These are phyloP conservation scores for Hyphantria cunea DNA, from an alignment of 1,140 invertebrate species.

Conservation along the genomic window DNA sequence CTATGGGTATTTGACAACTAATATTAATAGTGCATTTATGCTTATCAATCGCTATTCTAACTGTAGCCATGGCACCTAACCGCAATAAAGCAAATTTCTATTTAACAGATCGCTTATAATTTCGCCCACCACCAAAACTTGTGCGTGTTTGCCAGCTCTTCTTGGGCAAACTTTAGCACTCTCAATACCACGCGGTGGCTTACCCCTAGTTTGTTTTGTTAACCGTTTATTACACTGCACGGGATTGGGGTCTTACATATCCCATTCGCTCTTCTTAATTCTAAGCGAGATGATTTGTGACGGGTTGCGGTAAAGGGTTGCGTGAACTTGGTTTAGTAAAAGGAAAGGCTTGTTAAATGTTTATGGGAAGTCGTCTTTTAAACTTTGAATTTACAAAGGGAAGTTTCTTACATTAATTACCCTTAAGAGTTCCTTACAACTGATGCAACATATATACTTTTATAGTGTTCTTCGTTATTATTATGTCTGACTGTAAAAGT, in stretches of 20 bases:
- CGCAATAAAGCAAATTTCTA: conserved; percentile 2
- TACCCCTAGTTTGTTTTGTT: conserved; percentile 47
- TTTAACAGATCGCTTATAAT: conserved; percentile 22
- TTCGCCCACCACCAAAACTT: conserved; percentile 40
- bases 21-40: too few relatives aligned
- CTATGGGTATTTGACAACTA: too few relatives aligned
- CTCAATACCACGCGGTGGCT: conserved; percentile 42
- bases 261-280: conserved; percentile 4
- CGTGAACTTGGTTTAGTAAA: neutral
- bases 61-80: neutral
- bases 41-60: too few relatives aligned
- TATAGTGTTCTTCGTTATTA: too few relatives aligned
- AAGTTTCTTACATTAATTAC: too few relatives aligned
- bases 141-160: conserved; percentile 45
- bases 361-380: neutral
- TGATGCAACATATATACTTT: too few relatives aligned
- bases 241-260: conserved; percentile 11
- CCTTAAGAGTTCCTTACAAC: too few relatives aligned
- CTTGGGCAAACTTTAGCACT: conserved; percentile 44
- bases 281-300: conserved; percentile 13
- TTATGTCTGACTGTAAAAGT: too few relatives aligned
- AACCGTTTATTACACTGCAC: conserved; percentile 36
- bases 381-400: neutral
- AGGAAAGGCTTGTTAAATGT: neutral
- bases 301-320: neutral